Evolutionary conservation across 1,140 invertebrate genomes (phyloP), one percentile per base, ranked within the genome.

Genomic region (Idris sp.): DNA sequence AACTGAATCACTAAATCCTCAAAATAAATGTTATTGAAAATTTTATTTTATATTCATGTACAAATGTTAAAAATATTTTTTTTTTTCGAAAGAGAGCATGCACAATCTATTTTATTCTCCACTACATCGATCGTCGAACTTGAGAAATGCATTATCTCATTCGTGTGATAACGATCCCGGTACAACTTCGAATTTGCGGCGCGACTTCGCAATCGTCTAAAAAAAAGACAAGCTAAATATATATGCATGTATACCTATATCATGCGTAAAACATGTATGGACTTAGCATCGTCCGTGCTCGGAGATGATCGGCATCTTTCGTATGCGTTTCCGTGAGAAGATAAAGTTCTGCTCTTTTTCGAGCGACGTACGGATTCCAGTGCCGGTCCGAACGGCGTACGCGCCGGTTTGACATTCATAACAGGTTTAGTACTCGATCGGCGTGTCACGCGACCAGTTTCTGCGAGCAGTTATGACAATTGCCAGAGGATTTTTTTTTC

Each of bases 361-460:
- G 62, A 68, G 59, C 59, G 33, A 31, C 38, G 48, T 61, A 33
- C 38, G 69, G 68, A 59, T 44, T 79, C 77, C 79, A 85, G 84
- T 86, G 82, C 83, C 79, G 81, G 79, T 78, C 77, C 61, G 80
- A 72, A 81, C 77, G 82, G 79, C 83, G 76, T 81, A 77, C 71
- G 79, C 54, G 82, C 80, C 75, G 77, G 79, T 78, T 76, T 78
- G 35, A 73, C 67, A 59, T 40, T 72, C 73, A 68, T 73, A 51
- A 77, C 61, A 67, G 72, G 68, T 69, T 72, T 72, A 64, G 74
- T 38, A 68, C 64, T 68, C 75, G 79, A 79, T 74, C 80, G 74
- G 61, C 51, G 53, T 72, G 58, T 59, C 67, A 73, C 62, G 62
- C 67, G 71, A 56, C 67, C 9, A 30, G 10, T 59, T 65, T n/a